Evolutionary conservation across 2,113 vertebrate species (phyloP).

Genomic region (Pagrus major): DNA sequence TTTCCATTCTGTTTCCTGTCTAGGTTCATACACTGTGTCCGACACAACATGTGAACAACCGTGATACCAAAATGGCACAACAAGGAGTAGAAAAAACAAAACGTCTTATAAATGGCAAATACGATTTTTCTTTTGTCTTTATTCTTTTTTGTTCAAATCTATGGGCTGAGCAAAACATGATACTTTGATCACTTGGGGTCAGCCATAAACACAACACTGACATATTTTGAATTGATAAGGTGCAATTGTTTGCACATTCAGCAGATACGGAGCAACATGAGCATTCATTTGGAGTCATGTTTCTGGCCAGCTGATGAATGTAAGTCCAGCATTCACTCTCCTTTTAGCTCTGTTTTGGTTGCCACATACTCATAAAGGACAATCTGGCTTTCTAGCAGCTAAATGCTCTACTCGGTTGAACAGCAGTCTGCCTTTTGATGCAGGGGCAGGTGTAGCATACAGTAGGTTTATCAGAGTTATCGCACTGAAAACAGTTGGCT

Average conservation of each 20-base stretch:
- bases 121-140: background rate
- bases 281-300: background rate
- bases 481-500: background rate
- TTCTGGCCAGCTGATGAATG: background rate
- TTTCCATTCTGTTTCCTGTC: constrained; percentile 14
- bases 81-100: background rate
- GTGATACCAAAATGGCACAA: background rate
- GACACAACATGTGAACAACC: background rate
- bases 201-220: no score
- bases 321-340: no score
- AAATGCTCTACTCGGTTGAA: background rate
- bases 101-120: background rate
- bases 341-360: no score
- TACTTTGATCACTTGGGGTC: background rate
- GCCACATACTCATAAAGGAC: no score
- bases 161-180: background rate
- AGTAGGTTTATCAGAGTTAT: background rate
- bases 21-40: background rate
- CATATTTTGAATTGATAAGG: background rate
- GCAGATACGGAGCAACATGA: background rate
- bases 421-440: background rate
- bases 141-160: background rate
- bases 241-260: background rate
- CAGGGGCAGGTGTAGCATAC: background rate
- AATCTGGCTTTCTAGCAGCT: no score